A percentile compares a stretch with the other conserved stretches of the same genome.
Evolutionary conservation across 1,140 invertebrate species (phyloP).

Genomic region (Zaprionus kolodkinae): DNA sequence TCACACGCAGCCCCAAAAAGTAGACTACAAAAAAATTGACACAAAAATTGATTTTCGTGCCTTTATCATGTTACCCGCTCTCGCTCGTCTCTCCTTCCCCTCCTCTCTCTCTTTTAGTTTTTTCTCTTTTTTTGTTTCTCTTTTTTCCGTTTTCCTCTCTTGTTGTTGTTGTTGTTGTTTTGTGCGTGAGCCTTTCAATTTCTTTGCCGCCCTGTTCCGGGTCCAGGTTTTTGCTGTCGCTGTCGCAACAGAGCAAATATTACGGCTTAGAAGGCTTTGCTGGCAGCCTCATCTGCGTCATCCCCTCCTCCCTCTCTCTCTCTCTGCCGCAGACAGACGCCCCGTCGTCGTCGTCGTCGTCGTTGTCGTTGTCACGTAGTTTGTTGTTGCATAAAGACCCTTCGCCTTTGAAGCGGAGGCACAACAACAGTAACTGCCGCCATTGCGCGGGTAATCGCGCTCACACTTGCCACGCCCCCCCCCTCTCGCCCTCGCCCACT

Average conservation of each 20-base stretch:
- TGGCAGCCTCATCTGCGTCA: constrained; percentile 48
- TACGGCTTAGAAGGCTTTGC: constrained; percentile 64
- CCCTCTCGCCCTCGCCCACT: too few relatives aligned
- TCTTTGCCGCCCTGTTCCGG: neutral
- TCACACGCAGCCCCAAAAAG: constrained; percentile 45
- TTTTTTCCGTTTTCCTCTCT: neutral
- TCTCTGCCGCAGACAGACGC: neutral
- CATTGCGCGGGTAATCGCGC: constrained; percentile 29
- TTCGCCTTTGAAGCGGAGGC: constrained; percentile 45
- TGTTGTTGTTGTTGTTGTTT: constrained; percentile 1
- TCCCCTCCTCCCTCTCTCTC: constrained; percentile 1
- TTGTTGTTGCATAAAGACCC: constrained; percentile 47
- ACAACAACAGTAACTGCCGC: neutral
- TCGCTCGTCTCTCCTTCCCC: neutral
- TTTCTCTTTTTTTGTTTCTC: constrained; percentile 39
- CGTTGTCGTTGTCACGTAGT: constrained; percentile 23
- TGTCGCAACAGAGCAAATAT: constrained; percentile 61
- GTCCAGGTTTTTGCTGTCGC: constrained; percentile 24
- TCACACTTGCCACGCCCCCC: constrained; percentile 8
- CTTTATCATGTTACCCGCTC: constrained; percentile 62
- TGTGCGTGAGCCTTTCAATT: constrained; percentile 42
- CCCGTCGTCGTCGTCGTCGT: constrained; percentile 29
- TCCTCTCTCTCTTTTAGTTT: constrained; percentile 31
- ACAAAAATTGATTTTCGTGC: constrained; percentile 78
- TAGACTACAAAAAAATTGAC: constrained; percentile 61